Evolutionary conservation across 2,113 vertebrate species (phyloP), one percentile per base, ranked within the genome.

Genomic region (Macroglossus sobrinus): DNA sequence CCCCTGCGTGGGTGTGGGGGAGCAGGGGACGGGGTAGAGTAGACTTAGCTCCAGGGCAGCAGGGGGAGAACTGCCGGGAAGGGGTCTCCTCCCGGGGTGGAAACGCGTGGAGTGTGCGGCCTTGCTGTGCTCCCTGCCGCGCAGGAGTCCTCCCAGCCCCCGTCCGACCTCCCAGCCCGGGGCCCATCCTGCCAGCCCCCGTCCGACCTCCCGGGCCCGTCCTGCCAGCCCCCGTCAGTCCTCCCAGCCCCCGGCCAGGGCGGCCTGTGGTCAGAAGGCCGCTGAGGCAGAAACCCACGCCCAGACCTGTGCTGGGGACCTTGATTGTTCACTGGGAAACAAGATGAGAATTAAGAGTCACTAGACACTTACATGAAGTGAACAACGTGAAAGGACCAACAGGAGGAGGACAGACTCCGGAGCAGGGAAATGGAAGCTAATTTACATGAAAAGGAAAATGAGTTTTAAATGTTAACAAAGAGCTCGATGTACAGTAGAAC

Each of bases 41-140:
- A 28, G 57, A 1, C 4, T 5, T 35, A 15, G 30, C 13, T 47
- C 45, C 11, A 2, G 0, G 0, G 5, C 1, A 7, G 53, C 5
- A 21, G 11, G 14, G 43, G 16, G 11, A 21, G 45, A 4, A 5
- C 35, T 6, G 4, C 13, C 0, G 7, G n/a, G 19, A 55, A 80
- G 38, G 72, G n/a, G 1, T 12, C 24, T 53, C 35, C 33, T 57
- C 3, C 18, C 4, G 6, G 33, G 7, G 66, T 50, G 40, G 33
- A 28, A 33, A n/a, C 16, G 3, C 4, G 0, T 6, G 4, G 5
- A n/a, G 40, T 1, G 4, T 14, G 33, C 2, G 7, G 40, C 53
- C 2, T 50, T 50, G 14, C 69, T 5, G 68, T 9, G 1, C 1
- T 1, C 55, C 24, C 0, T 0, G 47, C 47, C 57, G 47, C 3